Base-by-base conservation (phyloP, 2,113 vertebrate genomes). In the Leuciscus idus region DNA sequence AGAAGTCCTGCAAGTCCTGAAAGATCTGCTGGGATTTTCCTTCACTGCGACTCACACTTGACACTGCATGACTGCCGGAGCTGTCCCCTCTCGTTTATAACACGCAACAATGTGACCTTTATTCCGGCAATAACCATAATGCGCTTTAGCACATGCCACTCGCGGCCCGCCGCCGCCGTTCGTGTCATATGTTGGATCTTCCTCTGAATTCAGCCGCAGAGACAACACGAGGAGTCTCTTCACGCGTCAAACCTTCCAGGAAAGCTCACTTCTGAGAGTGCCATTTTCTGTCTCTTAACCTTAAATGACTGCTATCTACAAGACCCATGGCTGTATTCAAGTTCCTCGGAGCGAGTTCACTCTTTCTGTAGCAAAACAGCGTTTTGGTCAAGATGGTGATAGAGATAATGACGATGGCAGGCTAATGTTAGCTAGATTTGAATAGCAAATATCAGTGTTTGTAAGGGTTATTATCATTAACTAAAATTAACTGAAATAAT, bases 61-160 rank as follows among this genome's bases (percentile, higher is more conserved):
- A 94, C 93, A 93, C 93, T 90, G 83, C 87, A 89, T 92, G 92
- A 93, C 93, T 93, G 92, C 91, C 89, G 86, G 89, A 93, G 93
- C 95, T 95, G 94, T 95, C 95, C 93, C 86, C 88, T 94, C 91
- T 89, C 92, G 94, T 95, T 94, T 94, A 92, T 91, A 93, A 72
- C 90, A 91, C 87, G 85, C 92, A 88, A 87, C 93, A 93, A 92
- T 91, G 92, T 95, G 95, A 95, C 95, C 95, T 96, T 95, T 95
- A 94, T 95, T 89, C 90, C 12, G 86, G 92, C 92, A 73, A 89
- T 94, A 94, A 94, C 92, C 92, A 77, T 95, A 94, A 95, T 95
- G 93, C 91, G 91, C 91, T 94, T 93, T 91, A 95, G 94, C 95
- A 95, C 93, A 91, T 93, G 93, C 93, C 95, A 95, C 93, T 95